Evolutionary conservation across 2,797 vertebrate genomes (phyloP).

Genomic region (Sebastes itinus): DNA sequence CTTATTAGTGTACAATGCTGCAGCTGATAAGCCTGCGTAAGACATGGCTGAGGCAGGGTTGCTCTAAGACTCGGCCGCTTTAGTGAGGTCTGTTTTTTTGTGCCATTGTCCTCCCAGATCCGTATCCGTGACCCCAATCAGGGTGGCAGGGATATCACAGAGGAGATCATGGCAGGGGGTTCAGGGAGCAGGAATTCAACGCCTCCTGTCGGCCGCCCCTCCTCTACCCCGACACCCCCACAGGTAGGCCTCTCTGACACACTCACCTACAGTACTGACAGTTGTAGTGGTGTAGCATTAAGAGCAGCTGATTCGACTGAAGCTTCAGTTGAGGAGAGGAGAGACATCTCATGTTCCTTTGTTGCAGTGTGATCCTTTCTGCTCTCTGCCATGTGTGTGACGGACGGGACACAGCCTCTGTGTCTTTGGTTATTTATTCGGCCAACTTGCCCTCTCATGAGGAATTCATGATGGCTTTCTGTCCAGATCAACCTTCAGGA

Average conservation of each 20-base stretch:
- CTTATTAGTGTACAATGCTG: neutral
- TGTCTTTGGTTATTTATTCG: constrained; percentile 6
- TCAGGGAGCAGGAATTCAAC: constrained; percentile 86
- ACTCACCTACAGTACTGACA: neutral
- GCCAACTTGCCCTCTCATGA: constrained; percentile 4
- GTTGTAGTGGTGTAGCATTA: neutral
- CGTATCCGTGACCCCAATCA: constrained; percentile 99
- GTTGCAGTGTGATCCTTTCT: constrained; percentile 19
- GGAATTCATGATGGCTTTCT: constrained; percentile 19
- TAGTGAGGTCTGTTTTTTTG: constrained; percentile 68
- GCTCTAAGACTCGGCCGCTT: constrained; percentile 49
- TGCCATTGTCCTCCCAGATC: constrained; percentile 86
- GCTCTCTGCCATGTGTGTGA: neutral
- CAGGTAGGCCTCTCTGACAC: constrained; percentile 82
- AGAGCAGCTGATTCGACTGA: constrained; percentile 2
- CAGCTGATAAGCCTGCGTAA: neutral
- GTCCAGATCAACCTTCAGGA: neutral
- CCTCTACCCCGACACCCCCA: constrained; percentile 92
- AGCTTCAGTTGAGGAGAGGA: neutral
- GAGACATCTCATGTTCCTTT: constrained; percentile 28
- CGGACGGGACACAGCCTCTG: neutral
- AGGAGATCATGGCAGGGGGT: constrained; percentile 95
- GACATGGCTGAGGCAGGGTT: neutral
- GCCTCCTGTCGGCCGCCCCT: constrained; percentile 85
- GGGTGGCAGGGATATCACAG: constrained; percentile 97